Evolutionary conservation across 2,888 invertebrate genomes (phyloP).

Genomic region (Hyppa rectilinea): DNA sequence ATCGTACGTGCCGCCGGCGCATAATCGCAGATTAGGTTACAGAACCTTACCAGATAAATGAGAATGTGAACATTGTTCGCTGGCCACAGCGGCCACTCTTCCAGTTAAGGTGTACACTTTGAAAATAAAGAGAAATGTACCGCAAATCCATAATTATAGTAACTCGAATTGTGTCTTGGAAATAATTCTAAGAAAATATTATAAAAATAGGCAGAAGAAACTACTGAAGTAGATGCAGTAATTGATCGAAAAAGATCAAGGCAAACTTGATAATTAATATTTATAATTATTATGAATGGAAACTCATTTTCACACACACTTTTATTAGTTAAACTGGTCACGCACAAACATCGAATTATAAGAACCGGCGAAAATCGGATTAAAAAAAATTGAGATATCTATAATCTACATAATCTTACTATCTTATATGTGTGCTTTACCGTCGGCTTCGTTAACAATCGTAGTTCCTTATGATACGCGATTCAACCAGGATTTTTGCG

Average conservation of each 20-base stretch:
- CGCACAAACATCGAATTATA: neutral
- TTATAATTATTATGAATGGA: constrained; percentile 13
- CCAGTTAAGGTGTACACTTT: constrained; percentile 47
- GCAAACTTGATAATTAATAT: constrained; percentile 6
- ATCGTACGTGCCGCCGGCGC: constrained; percentile 74
- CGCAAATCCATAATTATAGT: constrained; percentile 20
- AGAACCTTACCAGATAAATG: constrained; percentile 75
- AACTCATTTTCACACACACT: constrained; percentile 11
- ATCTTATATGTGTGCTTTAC: neutral
- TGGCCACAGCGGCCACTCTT: constrained; percentile 46
- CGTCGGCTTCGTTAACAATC: neutral
- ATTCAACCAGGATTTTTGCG: neutral
- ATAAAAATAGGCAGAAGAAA: neutral
- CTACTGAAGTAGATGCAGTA: neutral
- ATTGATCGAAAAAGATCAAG: constrained; percentile 7
- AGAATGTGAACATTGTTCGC: constrained; percentile 72
- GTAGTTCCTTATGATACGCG: neutral
- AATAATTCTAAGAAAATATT: neutral
- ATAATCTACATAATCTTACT: neutral
- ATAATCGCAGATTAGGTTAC: constrained; percentile 77
- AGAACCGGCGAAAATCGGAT: neutral
- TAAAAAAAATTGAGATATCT: neutral
- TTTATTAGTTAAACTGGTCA: constrained; percentile 3
- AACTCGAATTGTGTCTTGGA: neutral
- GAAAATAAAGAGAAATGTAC: constrained; percentile 37